Percentiles rank a stretch among this genome's conserved stretches.
These are phyloP conservation scores for Notothenia rossii DNA, from an alignment of 2,113 vertebrate genomes.

Conservation along the genomic window DNA sequence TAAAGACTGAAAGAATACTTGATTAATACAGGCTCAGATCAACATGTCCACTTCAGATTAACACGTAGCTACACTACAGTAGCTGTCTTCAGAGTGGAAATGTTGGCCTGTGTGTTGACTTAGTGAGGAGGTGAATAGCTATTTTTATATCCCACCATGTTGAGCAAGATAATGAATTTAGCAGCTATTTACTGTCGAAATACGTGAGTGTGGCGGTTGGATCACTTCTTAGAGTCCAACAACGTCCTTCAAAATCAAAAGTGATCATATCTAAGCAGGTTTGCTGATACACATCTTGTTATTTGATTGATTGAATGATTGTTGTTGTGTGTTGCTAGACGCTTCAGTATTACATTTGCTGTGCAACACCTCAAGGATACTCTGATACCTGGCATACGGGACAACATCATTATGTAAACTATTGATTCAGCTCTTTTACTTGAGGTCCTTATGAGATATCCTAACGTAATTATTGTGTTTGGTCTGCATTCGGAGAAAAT, in stretches of 20 bases:
- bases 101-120: conserved; percentile 20
- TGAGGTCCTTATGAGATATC: background rate
- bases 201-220: background rate
- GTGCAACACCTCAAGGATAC: background rate
- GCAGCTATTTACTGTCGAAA: background rate
- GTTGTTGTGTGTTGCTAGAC: conserved; percentile 1
- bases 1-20: conserved; percentile 9
- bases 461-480: background rate
- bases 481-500: conserved; percentile 1
- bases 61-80: background rate
- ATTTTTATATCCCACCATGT: conserved; percentile 27
- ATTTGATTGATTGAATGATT: conserved; percentile 4
- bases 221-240: background rate
- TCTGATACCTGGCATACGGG: background rate
- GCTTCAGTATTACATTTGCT: conserved; percentile 18
- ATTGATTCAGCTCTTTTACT: conserved; percentile 7
- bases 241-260: background rate
- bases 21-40: conserved; percentile 15
- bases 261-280: background rate
- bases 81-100: conserved; percentile 1
- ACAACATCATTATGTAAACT: conserved; percentile 21
- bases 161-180: conserved; percentile 19
- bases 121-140: background rate
- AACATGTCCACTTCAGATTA: conserved; percentile 28
- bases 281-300: conserved; percentile 19